Percentiles rank a stretch among this genome's conserved stretches.
Conservation (phyloP, 1,140 invertebrate species). For the Atta cephalotes region DNA sequence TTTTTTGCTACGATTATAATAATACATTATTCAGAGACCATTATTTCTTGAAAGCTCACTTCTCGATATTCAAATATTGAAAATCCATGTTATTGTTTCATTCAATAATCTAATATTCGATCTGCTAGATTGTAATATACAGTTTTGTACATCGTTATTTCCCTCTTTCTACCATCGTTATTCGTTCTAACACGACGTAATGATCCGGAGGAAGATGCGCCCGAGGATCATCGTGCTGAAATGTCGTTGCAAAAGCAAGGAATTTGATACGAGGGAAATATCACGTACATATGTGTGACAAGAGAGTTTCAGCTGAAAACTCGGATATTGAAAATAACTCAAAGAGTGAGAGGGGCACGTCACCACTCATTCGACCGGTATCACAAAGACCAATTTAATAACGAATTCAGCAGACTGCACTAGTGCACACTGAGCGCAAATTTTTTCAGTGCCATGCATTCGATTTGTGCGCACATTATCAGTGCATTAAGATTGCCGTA, state of each 20-base stretch:
- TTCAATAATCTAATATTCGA: conserved; percentile 18
- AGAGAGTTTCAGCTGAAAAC: conserved; percentile 39
- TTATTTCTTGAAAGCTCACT: background rate
- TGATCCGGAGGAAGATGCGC: conserved; percentile 32
- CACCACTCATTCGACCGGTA: background rate
- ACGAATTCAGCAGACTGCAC: too few relatives aligned
- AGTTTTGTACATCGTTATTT: conserved; percentile 16
- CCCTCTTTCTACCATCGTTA: background rate
- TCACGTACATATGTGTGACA: conserved; percentile 9
- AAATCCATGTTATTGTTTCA: conserved; percentile 27
- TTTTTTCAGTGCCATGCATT: too few relatives aligned
- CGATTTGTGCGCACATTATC: too few relatives aligned
- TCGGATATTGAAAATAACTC: conserved; percentile 51
- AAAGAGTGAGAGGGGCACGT: background rate
- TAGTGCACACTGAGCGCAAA: too few relatives aligned
- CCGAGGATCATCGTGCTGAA: conserved; percentile 36
- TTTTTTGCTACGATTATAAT: conserved; percentile 22
- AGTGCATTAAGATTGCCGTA: too few relatives aligned
- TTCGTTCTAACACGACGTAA: conserved; percentile 30
- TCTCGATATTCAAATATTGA: background rate
- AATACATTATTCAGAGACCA: conserved; percentile 11
- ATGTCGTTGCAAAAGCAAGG: conserved; percentile 25
- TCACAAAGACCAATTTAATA: conserved; percentile 52
- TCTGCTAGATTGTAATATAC: background rate
- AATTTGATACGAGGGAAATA: conserved; percentile 50